Evolutionary conservation across 2,888 invertebrate species (phyloP).

Genomic region (Anarsia innoxiella): DNA sequence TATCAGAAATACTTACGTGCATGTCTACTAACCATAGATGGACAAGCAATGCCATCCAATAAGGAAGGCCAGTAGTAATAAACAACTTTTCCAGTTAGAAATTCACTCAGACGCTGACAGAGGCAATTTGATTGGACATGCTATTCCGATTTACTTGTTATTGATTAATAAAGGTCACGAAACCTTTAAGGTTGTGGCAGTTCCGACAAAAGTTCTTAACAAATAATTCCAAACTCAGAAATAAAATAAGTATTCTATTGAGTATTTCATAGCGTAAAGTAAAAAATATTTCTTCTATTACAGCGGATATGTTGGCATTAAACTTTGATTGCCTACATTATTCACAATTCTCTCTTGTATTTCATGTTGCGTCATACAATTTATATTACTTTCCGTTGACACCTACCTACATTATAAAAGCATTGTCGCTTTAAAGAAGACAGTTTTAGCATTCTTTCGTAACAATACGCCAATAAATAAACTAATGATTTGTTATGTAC

Average conservation of each 20-base stretch:
- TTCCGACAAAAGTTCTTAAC: not conserved
- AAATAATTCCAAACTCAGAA: conserved; percentile 3
- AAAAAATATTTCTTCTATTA: conserved; percentile 3
- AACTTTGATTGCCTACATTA: conserved; percentile 7
- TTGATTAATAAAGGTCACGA: conserved; percentile 13
- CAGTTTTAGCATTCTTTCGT: conserved; percentile 2
- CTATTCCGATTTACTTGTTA: conserved; percentile 9
- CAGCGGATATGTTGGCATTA: not conserved
- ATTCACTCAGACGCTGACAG: too few relatives aligned
- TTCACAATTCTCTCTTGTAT: not conserved
- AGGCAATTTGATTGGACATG: conserved; percentile 3
- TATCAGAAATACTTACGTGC: too few relatives aligned
- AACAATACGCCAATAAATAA: conserved; percentile 7
- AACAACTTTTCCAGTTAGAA: too few relatives aligned
- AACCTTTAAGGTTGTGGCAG: too few relatives aligned
- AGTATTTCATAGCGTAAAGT: conserved; percentile 3
- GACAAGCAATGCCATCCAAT: too few relatives aligned
- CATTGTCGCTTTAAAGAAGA: not conserved
- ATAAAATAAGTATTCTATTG: too few relatives aligned
- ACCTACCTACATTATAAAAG: not conserved
- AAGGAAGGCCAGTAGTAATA: too few relatives aligned
- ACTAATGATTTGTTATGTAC: too few relatives aligned
- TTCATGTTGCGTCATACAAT: not conserved
- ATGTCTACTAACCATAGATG: too few relatives aligned
- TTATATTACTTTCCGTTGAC: conserved; percentile 1